These are phyloP conservation scores for Spatulosminthurus flaviceps DNA, from an alignment of 2,888 invertebrate genomes.

Conservation along the genomic window DNA sequence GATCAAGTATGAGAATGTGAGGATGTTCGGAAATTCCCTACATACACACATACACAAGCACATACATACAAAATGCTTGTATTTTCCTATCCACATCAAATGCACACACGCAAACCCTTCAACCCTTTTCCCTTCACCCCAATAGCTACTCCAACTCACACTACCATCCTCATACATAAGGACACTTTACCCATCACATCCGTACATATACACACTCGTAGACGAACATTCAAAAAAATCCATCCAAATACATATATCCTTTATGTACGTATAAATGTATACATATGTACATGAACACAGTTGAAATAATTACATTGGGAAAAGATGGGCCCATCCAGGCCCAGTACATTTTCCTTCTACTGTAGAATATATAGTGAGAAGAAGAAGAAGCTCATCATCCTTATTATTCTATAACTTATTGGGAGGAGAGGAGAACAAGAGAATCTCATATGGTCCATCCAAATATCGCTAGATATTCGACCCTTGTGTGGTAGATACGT, in stretches of 20 bases:
- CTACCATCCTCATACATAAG: background rate
- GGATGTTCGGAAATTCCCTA: no score
- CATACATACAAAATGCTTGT: no score
- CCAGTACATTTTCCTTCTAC: no score
- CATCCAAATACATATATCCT: no score
- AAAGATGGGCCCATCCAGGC: no score
- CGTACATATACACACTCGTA: no score
- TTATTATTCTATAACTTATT: background rate
- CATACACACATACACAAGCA: no score
- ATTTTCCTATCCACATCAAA: constrained; percentile 1
- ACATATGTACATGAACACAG: background rate
- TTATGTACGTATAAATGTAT: background rate
- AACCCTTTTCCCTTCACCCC: background rate
- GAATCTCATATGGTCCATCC: background rate
- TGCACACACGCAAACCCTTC: background rate
- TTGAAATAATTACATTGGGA: no score
- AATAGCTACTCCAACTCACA: background rate
- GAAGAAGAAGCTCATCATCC: constrained; percentile 1
- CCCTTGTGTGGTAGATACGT: background rate
- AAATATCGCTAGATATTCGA: background rate
- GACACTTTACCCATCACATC: no score
- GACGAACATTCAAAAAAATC: no score
- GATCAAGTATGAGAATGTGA: constrained; percentile 38
- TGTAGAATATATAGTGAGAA: background rate
- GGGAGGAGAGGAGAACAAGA: background rate